Evolutionary conservation across 2,888 invertebrate species (phyloP).

Genomic region (Monochamus alternatus): DNA sequence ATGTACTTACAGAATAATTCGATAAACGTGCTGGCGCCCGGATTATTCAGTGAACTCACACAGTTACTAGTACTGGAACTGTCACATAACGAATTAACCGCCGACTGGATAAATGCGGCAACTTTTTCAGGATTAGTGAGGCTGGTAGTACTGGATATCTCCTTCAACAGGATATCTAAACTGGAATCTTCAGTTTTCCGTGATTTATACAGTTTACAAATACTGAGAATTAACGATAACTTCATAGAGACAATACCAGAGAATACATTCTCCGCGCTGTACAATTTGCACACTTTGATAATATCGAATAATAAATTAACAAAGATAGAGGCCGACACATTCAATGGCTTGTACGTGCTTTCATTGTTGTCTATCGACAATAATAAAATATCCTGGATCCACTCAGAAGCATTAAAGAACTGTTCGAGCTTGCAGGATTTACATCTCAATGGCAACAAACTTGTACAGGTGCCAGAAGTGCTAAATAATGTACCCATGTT

Average conservation of each 20-base stretch:
- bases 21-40: conserved; percentile 85
- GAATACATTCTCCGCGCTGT: conserved; percentile 84
- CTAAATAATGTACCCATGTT: conserved; percentile 83
- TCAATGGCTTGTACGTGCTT: conserved; percentile 84
- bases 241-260: conserved; percentile 84
- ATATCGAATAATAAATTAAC: conserved; percentile 87
- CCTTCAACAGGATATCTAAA: conserved; percentile 83
- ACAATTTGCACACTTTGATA: conserved; percentile 86
- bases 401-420: conserved; percentile 84
- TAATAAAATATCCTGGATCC: conserved; percentile 83
- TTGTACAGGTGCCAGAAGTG: conserved; percentile 83
- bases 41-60: conserved; percentile 83
- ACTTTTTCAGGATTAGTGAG: conserved; percentile 86
- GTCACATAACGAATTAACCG: conserved; percentile 85
- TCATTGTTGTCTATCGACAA: conserved; percentile 86
- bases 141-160: conserved; percentile 84
- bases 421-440: conserved; percentile 86
- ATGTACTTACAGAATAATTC: conserved; percentile 88
- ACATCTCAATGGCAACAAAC: conserved; percentile 87
- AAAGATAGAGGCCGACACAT: conserved; percentile 82
- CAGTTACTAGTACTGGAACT: conserved; percentile 85
- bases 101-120: conserved; percentile 87
- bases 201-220: conserved; percentile 85
- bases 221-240: conserved; percentile 86
- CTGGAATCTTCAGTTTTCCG: conserved; percentile 84